Evolutionary conservation across 2,797 vertebrate genomes (phyloP).

Genomic region (Paguma larvata): DNA sequence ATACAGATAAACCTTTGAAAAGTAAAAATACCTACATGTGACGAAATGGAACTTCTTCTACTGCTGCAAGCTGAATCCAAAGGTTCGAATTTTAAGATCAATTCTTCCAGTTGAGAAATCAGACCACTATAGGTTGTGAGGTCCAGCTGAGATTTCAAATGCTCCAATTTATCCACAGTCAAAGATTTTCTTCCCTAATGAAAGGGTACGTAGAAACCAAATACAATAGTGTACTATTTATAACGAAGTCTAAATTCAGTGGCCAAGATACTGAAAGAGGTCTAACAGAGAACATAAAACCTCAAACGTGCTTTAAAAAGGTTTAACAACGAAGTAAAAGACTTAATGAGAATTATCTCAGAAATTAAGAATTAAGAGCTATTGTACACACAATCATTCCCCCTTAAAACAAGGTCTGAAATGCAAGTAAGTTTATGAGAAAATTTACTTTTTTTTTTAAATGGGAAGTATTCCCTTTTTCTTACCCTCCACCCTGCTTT

Average conservation of each 20-base stretch:
- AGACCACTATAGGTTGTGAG: conserved; percentile 90
- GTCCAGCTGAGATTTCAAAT: conserved; percentile 94
- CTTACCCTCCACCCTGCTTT: background rate
- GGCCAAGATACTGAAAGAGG: background rate
- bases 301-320: conserved; percentile 14
- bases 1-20: background rate
- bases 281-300: conserved; percentile 33
- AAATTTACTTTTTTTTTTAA: conserved; percentile 43
- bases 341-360: conserved; percentile 29
- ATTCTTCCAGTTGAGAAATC: conserved; percentile 93
- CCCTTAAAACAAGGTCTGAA: conserved; percentile 58
- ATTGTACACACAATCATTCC: background rate
- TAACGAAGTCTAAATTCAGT: conserved; percentile 21
- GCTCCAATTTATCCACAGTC: conserved; percentile 95
- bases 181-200: conserved; percentile 95
- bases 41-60: conserved; percentile 98
- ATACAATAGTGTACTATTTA: background rate
- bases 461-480: background rate
- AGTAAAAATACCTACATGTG: conserved; percentile 91
- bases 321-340: conserved; percentile 13
- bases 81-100: conserved; percentile 94
- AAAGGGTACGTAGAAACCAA: conserved; percentile 65
- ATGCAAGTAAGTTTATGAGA: conserved; percentile 27
- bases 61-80: conserved; percentile 97
- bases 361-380: conserved; percentile 51